These are phyloP conservation scores for Sycobia sp. DNA, from an alignment of 1,140 invertebrate species.

Conservation along the genomic window DNA sequence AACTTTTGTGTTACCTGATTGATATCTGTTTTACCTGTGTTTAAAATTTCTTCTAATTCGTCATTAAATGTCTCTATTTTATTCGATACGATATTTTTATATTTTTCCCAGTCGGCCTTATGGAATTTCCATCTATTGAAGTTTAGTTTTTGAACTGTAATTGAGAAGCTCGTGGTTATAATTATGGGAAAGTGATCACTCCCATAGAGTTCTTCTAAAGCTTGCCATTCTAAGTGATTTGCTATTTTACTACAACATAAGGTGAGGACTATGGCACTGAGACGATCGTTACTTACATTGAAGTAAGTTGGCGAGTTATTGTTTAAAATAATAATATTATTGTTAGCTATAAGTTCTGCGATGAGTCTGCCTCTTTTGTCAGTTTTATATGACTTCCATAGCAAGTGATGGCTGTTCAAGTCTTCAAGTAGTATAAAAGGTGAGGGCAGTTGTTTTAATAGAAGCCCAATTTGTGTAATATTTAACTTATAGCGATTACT, in stretches of 20 bases:
- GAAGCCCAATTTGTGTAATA: conserved; percentile 34
- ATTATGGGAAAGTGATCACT: conserved; percentile 45
- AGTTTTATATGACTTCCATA: conserved; percentile 44
- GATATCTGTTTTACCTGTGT: neutral
- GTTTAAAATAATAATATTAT: conserved; percentile 38
- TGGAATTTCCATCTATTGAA: neutral
- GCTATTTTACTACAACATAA: conserved; percentile 39
- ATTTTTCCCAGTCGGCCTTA: neutral
- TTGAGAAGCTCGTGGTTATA: neutral
- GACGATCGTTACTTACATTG: conserved; percentile 30
- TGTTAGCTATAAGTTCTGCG: conserved; percentile 34
- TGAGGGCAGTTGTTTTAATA: conserved; percentile 43
- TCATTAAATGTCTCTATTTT: neutral
- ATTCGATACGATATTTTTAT: neutral
- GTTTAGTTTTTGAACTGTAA: neutral
- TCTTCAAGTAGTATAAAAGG: conserved; percentile 46
- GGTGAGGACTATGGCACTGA: conserved; percentile 41
- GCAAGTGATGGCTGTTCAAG: conserved; percentile 47
- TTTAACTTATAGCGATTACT: conserved; percentile 34
- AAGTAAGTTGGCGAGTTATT: conserved; percentile 40
- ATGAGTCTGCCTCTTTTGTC: conserved; percentile 43
- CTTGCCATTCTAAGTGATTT: conserved; percentile 41
- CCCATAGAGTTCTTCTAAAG: conserved; percentile 37
- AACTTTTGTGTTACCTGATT: too few species aligned
- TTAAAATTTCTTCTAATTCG: neutral